Evolutionary conservation across 2,797 vertebrate genomes (phyloP).

Genomic region (Enteromius paludinosus): DNA sequence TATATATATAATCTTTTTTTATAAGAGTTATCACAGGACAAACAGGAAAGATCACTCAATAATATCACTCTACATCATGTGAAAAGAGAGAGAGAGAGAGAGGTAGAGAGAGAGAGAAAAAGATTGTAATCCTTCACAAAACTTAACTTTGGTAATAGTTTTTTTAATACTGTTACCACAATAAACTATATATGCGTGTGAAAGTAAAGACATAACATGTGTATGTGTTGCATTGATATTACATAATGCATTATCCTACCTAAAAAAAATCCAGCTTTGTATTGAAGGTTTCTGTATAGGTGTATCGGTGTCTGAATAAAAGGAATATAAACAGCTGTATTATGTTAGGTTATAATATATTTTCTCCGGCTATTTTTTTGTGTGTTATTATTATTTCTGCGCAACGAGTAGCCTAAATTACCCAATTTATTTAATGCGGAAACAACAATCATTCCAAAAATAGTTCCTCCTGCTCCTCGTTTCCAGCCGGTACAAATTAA

Average conservation of each 20-base stretch:
- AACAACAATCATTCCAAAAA: not conserved
- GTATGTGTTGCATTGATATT: not conserved
- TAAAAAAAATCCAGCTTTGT: not conserved
- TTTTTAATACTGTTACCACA: not conserved
- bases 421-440: not conserved
- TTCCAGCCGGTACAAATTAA: constrained; percentile 67
- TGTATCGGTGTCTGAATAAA: not conserved
- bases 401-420: not conserved
- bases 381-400: not conserved
- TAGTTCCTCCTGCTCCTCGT: constrained; percentile 66
- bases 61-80: not conserved
- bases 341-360: not conserved
- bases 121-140: not conserved
- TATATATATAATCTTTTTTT: not conserved
- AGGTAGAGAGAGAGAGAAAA: not conserved
- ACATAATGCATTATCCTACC: not conserved
- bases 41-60: not conserved
- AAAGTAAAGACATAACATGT: not conserved
- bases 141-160: not conserved
- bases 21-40: not conserved
- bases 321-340: not conserved
- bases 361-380: not conserved
- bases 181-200: not conserved
- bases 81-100: not conserved
- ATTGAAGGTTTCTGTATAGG: not conserved